These are phyloP conservation scores for Osmoderma eremita DNA, from an alignment of 2,888 invertebrate species.

Conservation along the genomic window DNA sequence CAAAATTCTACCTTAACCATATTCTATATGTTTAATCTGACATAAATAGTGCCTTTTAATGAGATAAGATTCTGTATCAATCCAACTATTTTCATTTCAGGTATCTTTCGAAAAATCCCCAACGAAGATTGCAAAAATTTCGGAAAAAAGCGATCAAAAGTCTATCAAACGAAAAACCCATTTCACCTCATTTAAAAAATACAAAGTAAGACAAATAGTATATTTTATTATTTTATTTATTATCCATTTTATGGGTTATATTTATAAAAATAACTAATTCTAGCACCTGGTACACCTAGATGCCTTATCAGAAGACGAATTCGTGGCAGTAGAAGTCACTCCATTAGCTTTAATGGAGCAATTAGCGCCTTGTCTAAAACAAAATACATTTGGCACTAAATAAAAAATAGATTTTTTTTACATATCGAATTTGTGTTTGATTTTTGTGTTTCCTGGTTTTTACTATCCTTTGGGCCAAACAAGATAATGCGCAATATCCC, in stretches of 20 bases:
- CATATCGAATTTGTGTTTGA: too few species aligned
- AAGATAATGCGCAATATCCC: too few species aligned
- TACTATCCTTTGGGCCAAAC: too few species aligned
- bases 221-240: not conserved
- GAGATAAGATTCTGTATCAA: too few species aligned
- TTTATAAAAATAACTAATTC: constrained; percentile 51
- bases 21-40: too few species aligned
- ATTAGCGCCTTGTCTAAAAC: constrained; percentile 75
- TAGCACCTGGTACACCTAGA: constrained; percentile 81
- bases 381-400: constrained; percentile 72
- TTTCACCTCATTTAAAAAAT: constrained; percentile 16
- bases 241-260: too few species aligned
- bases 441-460: not conserved
- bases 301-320: constrained; percentile 74
- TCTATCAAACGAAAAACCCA: not conserved
- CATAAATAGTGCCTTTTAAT: too few species aligned
- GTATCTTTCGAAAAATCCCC: constrained; percentile 9
- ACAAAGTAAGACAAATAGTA: constrained; percentile 7
- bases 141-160: not conserved
- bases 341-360: constrained; percentile 75
- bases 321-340: constrained; percentile 81
- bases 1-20: too few species aligned
- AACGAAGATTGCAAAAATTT: constrained; percentile 13
- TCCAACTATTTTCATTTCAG: constrained; percentile 23
- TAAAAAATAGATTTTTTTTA: constrained; percentile 46